phyloP scores from a whole-genome alignment of 2,888 invertebrate species.

The Eupithecia vulgata region DNA sequence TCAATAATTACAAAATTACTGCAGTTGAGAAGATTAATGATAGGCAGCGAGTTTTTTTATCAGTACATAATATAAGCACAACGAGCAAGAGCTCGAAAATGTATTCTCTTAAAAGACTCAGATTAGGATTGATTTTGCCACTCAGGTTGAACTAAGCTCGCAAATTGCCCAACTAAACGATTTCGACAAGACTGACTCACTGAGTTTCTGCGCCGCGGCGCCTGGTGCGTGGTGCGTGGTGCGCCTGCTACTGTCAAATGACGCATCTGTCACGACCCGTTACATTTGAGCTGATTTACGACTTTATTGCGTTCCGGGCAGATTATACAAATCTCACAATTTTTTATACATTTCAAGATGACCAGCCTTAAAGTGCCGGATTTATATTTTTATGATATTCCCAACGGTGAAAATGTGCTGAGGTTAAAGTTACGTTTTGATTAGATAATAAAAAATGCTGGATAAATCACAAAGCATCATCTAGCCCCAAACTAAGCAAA shows the following conservation, averaged over 20 bases:
- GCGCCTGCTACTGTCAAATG: slow-evolving; percentile 28
- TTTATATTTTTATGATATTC: no score
- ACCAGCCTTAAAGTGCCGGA: background rate
- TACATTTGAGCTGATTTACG: slow-evolving; percentile 13
- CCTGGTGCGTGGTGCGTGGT: slow-evolving; percentile 5
- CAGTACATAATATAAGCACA: background rate
- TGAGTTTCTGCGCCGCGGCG: slow-evolving; percentile 12
- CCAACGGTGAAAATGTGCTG: no score
- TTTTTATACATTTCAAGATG: background rate
- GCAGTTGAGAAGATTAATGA: background rate
- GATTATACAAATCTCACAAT: background rate
- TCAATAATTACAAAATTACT: background rate
- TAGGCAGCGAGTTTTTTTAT: background rate
- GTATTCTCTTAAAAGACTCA: background rate
- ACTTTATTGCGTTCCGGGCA: background rate
- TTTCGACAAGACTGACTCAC: slow-evolving; percentile 18
- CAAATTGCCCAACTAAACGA: slow-evolving; percentile 15
- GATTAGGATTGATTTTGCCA: background rate
- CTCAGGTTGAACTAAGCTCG: background rate
- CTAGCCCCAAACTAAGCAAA: no score
- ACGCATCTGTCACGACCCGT: slow-evolving; percentile 35
- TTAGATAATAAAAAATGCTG: no score
- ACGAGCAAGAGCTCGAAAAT: background rate
- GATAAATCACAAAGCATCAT: no score
- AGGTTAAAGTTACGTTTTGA: no score